Percentiles rank a stretch among this genome's conserved stretches.
These are phyloP conservation scores for Bubo bubo DNA, from an alignment of 2,113 vertebrate genomes.

Conservation along the genomic window DNA sequence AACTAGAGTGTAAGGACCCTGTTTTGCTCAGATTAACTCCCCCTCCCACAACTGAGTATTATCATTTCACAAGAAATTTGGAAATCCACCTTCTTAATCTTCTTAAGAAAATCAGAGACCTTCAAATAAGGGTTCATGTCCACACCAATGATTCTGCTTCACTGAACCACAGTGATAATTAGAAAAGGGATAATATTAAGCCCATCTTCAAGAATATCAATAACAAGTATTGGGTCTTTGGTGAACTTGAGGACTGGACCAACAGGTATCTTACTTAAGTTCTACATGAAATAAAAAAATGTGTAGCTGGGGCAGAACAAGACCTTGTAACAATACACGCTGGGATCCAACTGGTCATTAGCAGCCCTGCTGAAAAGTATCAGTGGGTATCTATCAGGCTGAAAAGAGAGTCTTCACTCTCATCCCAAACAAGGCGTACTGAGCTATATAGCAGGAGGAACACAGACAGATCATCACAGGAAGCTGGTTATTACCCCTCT, in stretches of 20 bases:
- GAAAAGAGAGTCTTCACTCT: neutral
- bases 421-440: neutral
- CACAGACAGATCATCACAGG: neutral
- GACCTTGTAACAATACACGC: neutral
- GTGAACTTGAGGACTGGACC: neutral
- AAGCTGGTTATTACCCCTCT: neutral
- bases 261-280: neutral
- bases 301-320: neutral
- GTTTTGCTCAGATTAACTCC: neutral
- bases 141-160: neutral
- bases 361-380: neutral
- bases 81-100: neutral
- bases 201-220: neutral
- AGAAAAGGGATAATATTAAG: neutral
- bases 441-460: neutral
- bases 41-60: neutral
- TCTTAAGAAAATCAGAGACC: neutral
- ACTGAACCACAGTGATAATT: neutral
- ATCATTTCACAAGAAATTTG: neutral
- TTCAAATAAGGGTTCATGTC: neutral
- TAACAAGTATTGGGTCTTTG: neutral
- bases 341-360: neutral
- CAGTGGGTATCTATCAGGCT: neutral
- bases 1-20: neutral
- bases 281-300: neutral